Evolutionary conservation across 1,140 invertebrate genomes (phyloP), one percentile per base, ranked within the genome.

Genomic region (Drosophila orosa): DNA sequence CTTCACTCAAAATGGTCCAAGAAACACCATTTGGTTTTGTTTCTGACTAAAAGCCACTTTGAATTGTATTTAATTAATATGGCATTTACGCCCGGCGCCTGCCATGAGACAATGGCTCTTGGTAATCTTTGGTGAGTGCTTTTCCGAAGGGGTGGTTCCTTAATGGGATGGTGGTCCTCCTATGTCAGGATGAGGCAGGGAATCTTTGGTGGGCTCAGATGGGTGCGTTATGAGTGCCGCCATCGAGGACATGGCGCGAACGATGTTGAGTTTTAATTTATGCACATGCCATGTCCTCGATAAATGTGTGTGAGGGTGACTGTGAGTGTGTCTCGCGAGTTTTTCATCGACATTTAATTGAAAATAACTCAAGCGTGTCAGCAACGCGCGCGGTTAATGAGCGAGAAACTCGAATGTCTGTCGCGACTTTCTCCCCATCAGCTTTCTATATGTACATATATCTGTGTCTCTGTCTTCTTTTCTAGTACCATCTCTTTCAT

Each of bases 261-360:
- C 59, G 71, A 67, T 58, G 65, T 73, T 76, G 82, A 75, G 65
- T 87, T 89, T 87, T 87, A 87, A 87, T 89, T 89, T 87, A 89
- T 87, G 77, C 85, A 65, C 67, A 73, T 27, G 37, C 55, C 63
- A 78, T 77, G 74, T 69, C 62, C 73, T 59, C 73, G 72, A 75
- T 76, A 76, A 55, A 47, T 71, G 50, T 37, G 35, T 66, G 17
- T 50, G 44, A 50, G 42, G 35, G 17, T 24, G 40, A 62, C 27
- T 71, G 54, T 42, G 60, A 61, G 52, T 52, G 60, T 60, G 74
- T 79, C 79, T 61, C 69, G 83, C 65, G 69, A 77, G 69, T 83
- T 87, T 87, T 87, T 89, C 84, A 87, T 89, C 80, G 84, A 89
- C 84, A 87, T 87, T 87, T 87, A 87, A 87, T 87, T 87, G 84